A percentile compares a stretch with the other conserved stretches of the same genome.
Evolutionary conservation across 2,888 invertebrate genomes (phyloP).

Genomic region (Pyrocoelia pectoralis): DNA sequence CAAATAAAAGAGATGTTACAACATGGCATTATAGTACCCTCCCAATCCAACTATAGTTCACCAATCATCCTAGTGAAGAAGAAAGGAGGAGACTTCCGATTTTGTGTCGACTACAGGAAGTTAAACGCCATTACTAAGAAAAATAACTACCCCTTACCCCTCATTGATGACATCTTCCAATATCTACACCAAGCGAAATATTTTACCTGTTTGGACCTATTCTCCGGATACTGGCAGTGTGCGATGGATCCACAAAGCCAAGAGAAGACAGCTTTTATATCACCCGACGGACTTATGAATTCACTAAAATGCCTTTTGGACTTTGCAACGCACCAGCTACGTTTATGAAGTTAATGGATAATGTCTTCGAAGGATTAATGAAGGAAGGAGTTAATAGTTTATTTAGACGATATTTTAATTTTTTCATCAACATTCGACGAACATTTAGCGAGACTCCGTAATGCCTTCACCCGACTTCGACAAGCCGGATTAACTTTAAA

Average conservation of each 20-base stretch:
- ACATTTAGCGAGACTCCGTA: conserved; percentile 29
- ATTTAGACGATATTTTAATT: conserved; percentile 42
- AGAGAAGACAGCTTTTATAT: conserved; percentile 40
- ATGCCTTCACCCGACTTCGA: conserved; percentile 33
- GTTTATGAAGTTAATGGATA: conserved; percentile 39
- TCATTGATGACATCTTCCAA: conserved; percentile 40
- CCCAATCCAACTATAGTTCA: neutral
- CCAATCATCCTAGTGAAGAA: conserved; percentile 4
- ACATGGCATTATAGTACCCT: neutral
- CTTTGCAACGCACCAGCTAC: conserved; percentile 41
- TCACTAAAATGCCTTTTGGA: conserved; percentile 42
- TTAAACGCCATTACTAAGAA: conserved; percentile 35
- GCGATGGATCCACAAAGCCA: conserved; percentile 29
- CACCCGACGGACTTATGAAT: conserved; percentile 41
- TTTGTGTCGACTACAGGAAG: conserved; percentile 37
- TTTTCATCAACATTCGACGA: conserved; percentile 36
- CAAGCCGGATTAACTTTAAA: conserved; percentile 36
- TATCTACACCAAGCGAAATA: conserved; percentile 35
- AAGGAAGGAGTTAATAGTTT: conserved; percentile 37
- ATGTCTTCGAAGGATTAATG: conserved; percentile 39
- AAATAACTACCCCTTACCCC: conserved; percentile 38
- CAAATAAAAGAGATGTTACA: conserved; percentile 6
- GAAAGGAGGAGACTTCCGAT: conserved; percentile 15
- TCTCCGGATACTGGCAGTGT: conserved; percentile 41
- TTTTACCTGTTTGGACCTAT: conserved; percentile 40